Percentiles rank a stretch among this genome's conserved stretches.
phyloP scores from a whole-genome alignment of 2,888 invertebrate genomes.

The Scaptomyza cyrtandrae region DNA sequence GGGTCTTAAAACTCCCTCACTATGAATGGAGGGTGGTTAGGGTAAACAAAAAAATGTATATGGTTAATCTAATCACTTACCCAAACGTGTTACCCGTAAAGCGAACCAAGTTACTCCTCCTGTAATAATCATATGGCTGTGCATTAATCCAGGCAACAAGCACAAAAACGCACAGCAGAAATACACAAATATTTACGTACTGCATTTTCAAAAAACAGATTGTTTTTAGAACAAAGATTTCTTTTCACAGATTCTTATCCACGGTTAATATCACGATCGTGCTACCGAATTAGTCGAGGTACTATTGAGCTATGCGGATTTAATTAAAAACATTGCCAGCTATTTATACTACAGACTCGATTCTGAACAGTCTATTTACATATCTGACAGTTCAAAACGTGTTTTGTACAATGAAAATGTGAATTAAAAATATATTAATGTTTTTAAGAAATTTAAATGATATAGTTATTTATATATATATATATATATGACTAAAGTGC shows the following conservation, averaged over 20 bases:
- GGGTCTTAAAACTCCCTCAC: conserved; percentile 38
- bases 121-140: conserved; percentile 19
- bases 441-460: conserved; percentile 20
- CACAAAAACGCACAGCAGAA: conserved; percentile 13
- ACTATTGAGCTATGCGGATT: conserved; percentile 18
- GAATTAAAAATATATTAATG: conserved; percentile 9
- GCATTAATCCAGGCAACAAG: conserved; percentile 17
- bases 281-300: conserved; percentile 27
- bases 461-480: not conserved
- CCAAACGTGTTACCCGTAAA: conserved; percentile 33
- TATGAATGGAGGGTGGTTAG: not conserved
- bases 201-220: conserved; percentile 14
- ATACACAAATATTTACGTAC: not conserved
- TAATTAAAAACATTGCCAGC: conserved; percentile 16
- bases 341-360: conserved; percentile 47
- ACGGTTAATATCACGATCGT: not conserved
- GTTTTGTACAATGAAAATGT: conserved; percentile 27
- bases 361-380: conserved; percentile 34
- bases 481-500: not conserved
- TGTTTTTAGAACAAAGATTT: too few relatives aligned
- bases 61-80: conserved; percentile 11
- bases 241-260: not conserved
- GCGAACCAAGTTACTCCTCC: not conserved
- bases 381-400: conserved; percentile 29
- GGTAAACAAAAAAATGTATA: not conserved